Evolutionary conservation across 37 sponge, comb jelly and placozoan species (phyloP).

Genomic region (Cliona cf. orientalis): DNA sequence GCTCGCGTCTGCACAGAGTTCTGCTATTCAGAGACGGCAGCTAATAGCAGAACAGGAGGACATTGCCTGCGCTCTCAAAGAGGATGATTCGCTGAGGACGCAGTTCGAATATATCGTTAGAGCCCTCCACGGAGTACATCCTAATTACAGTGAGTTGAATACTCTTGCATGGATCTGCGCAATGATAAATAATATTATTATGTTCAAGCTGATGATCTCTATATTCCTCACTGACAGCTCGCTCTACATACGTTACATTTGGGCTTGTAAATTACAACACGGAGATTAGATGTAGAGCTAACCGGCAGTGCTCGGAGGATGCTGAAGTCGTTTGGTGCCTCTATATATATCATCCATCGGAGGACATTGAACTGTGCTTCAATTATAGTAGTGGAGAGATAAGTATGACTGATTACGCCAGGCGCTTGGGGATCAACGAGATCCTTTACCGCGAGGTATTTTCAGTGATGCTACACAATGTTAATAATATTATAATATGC

Average conservation of each 20-base stretch:
- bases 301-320: no score
- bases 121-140: not conserved
- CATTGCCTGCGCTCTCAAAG: not conserved
- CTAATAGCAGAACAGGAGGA: no score
- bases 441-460: not conserved
- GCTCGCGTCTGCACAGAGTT: no score
- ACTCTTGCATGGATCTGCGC: no score
- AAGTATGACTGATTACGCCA: not conserved
- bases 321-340: conserved; percentile 46
- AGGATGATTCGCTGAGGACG: not conserved
- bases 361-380: conserved; percentile 37
- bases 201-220: no score
- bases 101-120: not conserved
- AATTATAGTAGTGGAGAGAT: conserved; percentile 2
- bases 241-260: no score
- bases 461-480: not conserved
- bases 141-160: no score
- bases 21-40: no score
- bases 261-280: no score
- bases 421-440: not conserved
- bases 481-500: not conserved
- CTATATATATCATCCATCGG: conserved; percentile 37
- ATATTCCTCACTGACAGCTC: no score
- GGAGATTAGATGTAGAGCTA: no score
- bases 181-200: no score